Conservation (phyloP, 2,888 invertebrate species). For the Ennomos quercinarius region DNA sequence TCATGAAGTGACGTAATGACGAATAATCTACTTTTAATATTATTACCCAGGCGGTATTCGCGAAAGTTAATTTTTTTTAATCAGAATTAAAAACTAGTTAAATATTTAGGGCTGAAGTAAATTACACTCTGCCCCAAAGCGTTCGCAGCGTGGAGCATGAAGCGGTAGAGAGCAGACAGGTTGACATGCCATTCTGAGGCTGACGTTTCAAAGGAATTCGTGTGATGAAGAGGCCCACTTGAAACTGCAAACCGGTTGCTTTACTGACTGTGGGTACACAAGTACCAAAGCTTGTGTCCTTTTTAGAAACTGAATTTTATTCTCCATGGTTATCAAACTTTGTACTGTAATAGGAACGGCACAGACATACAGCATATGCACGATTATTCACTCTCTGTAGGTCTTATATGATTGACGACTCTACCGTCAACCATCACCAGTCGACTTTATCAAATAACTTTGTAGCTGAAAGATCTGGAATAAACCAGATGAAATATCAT, state of each 20-base stretch:
- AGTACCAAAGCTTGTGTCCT: conserved; percentile 2
- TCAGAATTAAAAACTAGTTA: not conserved
- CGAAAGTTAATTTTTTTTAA: not conserved
- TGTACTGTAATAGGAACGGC: too few species aligned
- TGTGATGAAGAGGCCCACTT: conserved; percentile 52
- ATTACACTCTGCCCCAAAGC: conserved; percentile 7
- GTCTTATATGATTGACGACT: too few species aligned
- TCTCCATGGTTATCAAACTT: too few species aligned
- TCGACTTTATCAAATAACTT: too few species aligned
- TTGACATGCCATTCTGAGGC: conserved; percentile 34
- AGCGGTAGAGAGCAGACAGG: conserved; percentile 26
- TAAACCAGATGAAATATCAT: too few species aligned
- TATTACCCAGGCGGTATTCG: too few species aligned
- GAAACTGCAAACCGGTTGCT: conserved; percentile 45
- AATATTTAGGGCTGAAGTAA: not conserved
- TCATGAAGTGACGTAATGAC: too few species aligned
- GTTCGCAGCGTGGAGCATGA: conserved; percentile 2
- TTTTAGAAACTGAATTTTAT: not conserved
- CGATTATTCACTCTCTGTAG: too few species aligned
- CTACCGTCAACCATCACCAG: too few species aligned
- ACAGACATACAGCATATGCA: too few species aligned
- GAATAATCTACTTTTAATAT: too few species aligned
- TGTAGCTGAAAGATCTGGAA: too few species aligned
- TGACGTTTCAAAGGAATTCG: conserved; percentile 50
- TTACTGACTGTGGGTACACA: conserved; percentile 2